phyloP scores from a whole-genome alignment of 2,888 invertebrate genomes.

The Hemithea aestivaria region DNA sequence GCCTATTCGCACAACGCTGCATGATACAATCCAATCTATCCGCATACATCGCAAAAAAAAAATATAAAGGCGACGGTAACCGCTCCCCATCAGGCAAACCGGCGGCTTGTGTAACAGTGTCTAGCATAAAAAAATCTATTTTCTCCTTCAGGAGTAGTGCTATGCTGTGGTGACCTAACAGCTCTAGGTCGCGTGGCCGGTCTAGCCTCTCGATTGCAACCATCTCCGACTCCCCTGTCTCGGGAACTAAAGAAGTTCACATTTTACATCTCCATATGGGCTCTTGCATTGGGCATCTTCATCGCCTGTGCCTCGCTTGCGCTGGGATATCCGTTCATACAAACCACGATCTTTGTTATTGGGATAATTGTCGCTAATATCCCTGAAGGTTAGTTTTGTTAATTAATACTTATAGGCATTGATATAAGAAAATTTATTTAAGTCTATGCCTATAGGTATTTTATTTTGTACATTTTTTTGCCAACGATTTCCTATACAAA shows the following conservation, averaged over 20 bases:
- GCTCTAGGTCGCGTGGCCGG: slow-evolving; percentile 96
- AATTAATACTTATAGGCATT: not conserved
- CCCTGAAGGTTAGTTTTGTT: slow-evolving; percentile 85
- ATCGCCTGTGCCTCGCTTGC: slow-evolving; percentile 97
- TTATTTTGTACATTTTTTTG: no score
- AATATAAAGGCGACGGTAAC: no score
- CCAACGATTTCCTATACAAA: no score
- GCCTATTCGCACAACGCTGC: no score
- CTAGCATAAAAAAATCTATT: no score
- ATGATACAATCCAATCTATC: no score
- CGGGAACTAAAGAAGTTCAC: slow-evolving; percentile 98
- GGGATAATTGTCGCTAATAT: slow-evolving; percentile 99
- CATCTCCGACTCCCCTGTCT: slow-evolving; percentile 97
- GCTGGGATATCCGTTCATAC: slow-evolving; percentile 98
- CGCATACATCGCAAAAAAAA: no score
- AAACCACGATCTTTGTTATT: slow-evolving; percentile 98
- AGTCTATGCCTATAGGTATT: not conserved
- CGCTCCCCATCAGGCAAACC: no score
- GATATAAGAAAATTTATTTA: no score
- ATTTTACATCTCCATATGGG: slow-evolving; percentile 95
- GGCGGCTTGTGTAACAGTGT: no score
- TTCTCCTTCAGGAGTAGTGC: slow-evolving; percentile 86
- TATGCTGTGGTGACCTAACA: slow-evolving; percentile 90
- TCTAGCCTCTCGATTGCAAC: slow-evolving; percentile 92
- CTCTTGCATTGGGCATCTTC: slow-evolving; percentile 92